Evolutionary conservation across 2,113 vertebrate species (phyloP).

Genomic region (Notechis scutatus): DNA sequence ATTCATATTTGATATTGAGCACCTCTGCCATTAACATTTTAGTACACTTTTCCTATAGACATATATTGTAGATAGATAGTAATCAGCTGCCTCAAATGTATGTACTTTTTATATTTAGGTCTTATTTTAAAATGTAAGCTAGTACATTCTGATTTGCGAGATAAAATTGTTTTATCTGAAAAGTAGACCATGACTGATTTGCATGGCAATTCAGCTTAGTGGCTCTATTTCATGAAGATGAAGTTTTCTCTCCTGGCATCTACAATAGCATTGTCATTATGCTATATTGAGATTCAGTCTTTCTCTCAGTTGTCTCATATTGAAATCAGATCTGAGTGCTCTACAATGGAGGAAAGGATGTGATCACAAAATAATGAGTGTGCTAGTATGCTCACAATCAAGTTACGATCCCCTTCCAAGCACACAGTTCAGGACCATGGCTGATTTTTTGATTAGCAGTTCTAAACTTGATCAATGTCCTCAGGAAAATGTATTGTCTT

Average conservation of each 20-base stretch:
- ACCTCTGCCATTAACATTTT: background rate
- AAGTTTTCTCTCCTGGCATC: background rate
- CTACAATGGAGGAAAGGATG: background rate
- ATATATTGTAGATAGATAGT: background rate
- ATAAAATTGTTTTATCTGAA: background rate
- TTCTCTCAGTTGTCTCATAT: background rate
- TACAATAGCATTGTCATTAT: background rate
- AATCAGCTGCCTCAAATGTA: background rate
- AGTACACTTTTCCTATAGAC: background rate
- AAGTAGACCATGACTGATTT: background rate
- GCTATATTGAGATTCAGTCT: background rate
- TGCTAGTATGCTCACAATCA: background rate
- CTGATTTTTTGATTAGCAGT: background rate
- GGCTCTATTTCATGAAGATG: background rate
- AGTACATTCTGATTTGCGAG: background rate
- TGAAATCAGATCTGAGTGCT: background rate
- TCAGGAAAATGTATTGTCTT: background rate
- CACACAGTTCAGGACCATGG: background rate
- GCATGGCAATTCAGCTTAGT: background rate
- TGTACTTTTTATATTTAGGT: background rate
- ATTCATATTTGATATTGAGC: background rate
- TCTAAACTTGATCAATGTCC: background rate
- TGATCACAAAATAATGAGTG: background rate
- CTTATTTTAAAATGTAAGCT: background rate
- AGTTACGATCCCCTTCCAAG: background rate